phyloP scores from a whole-genome alignment of 2,888 invertebrate genomes.

The Eupithecia centaureata region DNA sequence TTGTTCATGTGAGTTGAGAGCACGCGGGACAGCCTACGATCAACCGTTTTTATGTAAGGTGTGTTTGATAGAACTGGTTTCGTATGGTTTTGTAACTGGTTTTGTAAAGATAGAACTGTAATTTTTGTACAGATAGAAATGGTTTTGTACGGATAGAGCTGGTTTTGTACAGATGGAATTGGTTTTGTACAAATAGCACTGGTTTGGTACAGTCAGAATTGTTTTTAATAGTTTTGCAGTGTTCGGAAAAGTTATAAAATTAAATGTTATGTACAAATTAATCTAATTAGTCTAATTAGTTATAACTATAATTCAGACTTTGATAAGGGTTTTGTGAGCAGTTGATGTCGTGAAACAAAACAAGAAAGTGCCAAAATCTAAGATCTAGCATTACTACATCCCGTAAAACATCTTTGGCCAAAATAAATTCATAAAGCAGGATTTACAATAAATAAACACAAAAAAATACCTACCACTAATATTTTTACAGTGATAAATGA shows the following conservation, averaged over 20 bases:
- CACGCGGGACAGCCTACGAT: conserved; percentile 64
- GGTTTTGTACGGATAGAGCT: background rate
- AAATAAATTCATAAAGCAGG: too few species aligned
- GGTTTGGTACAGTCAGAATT: background rate
- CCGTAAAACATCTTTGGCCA: too few species aligned
- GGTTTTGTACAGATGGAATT: background rate
- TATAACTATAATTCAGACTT: too few species aligned
- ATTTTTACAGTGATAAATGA: too few species aligned
- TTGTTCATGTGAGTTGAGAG: conserved; percentile 74
- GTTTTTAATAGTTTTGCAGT: background rate
- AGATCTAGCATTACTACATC: too few species aligned
- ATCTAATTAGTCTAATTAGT: too few species aligned
- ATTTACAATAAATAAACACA: too few species aligned
- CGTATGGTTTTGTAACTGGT: background rate
- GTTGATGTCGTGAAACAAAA: too few species aligned
- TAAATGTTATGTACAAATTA: background rate
- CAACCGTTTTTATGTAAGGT: conserved; percentile 47
- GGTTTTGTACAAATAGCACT: background rate
- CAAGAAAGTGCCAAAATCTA: too few species aligned
- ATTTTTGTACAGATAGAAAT: background rate
- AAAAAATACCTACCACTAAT: too few species aligned
- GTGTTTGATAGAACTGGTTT: background rate
- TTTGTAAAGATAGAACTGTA: background rate
- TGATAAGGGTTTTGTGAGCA: too few species aligned
- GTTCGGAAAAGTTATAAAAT: background rate